Evolutionary conservation across 2,113 vertebrate genomes (phyloP).

Genomic region (Atlantisia rogersi): DNA sequence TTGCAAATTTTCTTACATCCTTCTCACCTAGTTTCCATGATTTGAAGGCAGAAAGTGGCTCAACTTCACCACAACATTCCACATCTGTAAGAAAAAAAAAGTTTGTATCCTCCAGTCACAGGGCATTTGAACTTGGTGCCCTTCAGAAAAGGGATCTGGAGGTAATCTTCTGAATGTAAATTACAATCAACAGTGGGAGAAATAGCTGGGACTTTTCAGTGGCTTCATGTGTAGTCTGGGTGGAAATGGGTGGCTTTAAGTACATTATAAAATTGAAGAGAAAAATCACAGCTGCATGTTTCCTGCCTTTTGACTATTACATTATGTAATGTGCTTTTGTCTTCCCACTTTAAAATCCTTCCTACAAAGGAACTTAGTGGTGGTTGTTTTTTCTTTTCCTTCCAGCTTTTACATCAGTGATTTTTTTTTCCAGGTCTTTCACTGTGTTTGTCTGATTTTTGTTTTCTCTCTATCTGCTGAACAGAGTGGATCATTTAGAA

Average conservation of each 20-base stretch:
- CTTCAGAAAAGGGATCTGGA: neutral
- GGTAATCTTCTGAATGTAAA: neutral
- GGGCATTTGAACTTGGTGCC: neutral
- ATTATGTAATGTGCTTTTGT: neutral
- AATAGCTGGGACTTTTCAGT: neutral
- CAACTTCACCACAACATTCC: rapidly evolving
- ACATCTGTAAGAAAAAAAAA: neutral
- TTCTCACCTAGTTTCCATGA: neutral
- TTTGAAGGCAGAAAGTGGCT: neutral
- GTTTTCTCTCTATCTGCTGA: neutral
- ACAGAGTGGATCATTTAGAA: neutral
- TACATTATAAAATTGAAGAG: neutral
- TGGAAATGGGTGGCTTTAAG: neutral
- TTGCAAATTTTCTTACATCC: neutral
- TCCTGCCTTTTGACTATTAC: neutral
- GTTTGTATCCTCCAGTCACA: neutral
- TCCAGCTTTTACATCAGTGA: neutral
- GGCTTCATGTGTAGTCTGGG: neutral
- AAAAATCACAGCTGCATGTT: neutral
- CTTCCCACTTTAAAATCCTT: neutral
- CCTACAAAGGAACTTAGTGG: neutral
- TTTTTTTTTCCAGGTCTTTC: neutral
- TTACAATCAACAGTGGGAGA: neutral
- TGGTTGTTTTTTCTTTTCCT: neutral
- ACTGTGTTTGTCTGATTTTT: neutral